These are phyloP conservation scores for Seriola dumerili DNA, from an alignment of 2,113 vertebrate genomes.

Conservation along the genomic window DNA sequence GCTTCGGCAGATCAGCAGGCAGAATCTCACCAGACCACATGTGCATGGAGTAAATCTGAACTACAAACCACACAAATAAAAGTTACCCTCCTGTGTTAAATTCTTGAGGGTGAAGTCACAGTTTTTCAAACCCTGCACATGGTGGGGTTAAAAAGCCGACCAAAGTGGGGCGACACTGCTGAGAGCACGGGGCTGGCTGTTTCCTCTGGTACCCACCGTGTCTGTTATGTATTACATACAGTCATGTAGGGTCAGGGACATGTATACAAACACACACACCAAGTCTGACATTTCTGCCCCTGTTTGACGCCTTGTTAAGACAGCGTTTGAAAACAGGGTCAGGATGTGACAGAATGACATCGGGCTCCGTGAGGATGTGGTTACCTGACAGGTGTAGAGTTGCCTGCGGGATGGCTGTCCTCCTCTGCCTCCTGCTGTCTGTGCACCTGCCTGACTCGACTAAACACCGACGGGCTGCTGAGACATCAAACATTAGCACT, in stretches of 20 bases:
- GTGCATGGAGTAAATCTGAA: not conserved
- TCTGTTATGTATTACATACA: not conserved
- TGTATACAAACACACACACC: no score
- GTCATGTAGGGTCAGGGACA: no score
- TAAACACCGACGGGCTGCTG: slow-evolving; percentile 88
- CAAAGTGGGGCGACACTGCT: slow-evolving; percentile 18
- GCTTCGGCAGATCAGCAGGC: not conserved
- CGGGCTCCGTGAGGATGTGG: not conserved
- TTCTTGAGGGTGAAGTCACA: not conserved
- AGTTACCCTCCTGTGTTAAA: not conserved
- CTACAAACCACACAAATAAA: not conserved
- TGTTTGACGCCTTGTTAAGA: no score
- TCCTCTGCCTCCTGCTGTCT: slow-evolving; percentile 82
- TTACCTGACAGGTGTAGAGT: slow-evolving; percentile 83
- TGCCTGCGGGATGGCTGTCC: slow-evolving; percentile 66
- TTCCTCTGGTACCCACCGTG: not conserved
- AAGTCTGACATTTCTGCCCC: no score
- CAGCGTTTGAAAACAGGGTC: not conserved
- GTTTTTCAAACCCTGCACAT: not conserved
- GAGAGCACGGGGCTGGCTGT: not conserved
- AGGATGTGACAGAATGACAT: not conserved
- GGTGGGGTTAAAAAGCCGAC: not conserved
- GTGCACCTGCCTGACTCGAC: slow-evolving; percentile 88
- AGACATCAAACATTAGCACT: not conserved
- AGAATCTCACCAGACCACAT: not conserved